Evolutionary conservation across 2,888 invertebrate species (phyloP).

Genomic region (Argyra leucocephala): DNA sequence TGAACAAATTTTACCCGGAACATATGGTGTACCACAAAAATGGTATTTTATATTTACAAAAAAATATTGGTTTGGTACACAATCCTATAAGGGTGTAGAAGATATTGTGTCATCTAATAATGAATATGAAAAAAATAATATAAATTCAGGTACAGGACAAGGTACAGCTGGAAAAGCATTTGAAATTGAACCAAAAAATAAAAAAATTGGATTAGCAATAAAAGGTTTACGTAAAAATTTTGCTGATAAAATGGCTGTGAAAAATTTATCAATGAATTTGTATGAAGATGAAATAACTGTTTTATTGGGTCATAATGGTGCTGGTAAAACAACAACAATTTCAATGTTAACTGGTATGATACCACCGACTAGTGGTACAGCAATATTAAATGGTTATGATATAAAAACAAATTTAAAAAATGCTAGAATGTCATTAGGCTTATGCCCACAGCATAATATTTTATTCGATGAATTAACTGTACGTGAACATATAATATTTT

Average conservation of each 20-base stretch:
- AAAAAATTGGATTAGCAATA: conserved; percentile 45
- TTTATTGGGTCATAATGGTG: conserved; percentile 57
- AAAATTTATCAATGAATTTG: conserved; percentile 61
- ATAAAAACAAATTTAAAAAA: conserved; percentile 50
- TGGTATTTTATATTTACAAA: conserved; percentile 69
- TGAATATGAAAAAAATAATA: conserved; percentile 17
- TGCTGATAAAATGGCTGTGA: conserved; percentile 46
- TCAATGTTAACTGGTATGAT: conserved; percentile 77
- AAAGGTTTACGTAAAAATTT: conserved; percentile 53
- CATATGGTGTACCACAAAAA: conserved; percentile 69
- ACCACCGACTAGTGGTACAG: conserved; percentile 55
- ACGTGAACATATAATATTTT: conserved; percentile 69
- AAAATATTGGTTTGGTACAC: conserved; percentile 46
- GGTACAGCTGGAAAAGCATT: conserved; percentile 28
- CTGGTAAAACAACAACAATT: conserved; percentile 86
- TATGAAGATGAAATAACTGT: conserved; percentile 86
- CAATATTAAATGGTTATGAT: conserved; percentile 58
- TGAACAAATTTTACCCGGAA: conserved; percentile 78
- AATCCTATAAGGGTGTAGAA: conserved; percentile 27
- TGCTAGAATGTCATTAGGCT: conserved; percentile 58
- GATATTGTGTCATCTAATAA: conserved; percentile 25
- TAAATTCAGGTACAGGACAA: conserved; percentile 20
- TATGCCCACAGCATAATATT: conserved; percentile 76
- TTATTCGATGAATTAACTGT: conserved; percentile 70
- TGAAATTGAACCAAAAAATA: conserved; percentile 45